Evolutionary conservation across 2,797 vertebrate species (phyloP), one percentile per base, ranked within the genome.

Genomic region (Aulostomus chinensis): DNA sequence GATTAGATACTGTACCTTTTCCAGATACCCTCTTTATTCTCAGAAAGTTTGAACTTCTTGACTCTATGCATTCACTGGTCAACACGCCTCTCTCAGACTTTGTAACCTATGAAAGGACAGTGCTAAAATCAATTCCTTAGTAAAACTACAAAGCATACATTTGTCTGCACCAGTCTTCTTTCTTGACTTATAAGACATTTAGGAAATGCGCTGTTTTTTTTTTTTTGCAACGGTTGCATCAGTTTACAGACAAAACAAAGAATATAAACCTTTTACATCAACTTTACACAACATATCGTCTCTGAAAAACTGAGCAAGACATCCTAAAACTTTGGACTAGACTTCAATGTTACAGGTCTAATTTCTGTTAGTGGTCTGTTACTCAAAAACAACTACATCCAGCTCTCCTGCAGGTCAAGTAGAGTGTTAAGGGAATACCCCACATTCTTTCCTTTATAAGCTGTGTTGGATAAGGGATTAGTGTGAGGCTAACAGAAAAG

Each of bases 61-160:
- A 94, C 92, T 93, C 93, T 96, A 94, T 94, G 93, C 96, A 97
- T 98, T 90, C 95, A 98, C 94, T 61, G 86, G 89, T 89, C 81
- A 66, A 89, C 89, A 18, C 88, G 64, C 92, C 89, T 89, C 82
- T 70, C 86, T 88, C 80, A 80, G 73, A 87, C 77, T 79, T 74
- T 89, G 91, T 80, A 91, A 94, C 91, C 92, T 94, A 59, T n/a
- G 37, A 52, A 58, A 59, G 7, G 7, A 30, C 11, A 49, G 3
- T 1, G 7, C 2, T 14, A 20, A 59, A 8, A 31, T 54, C 10
- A 56, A 30, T 29, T 3, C 29, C 9, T 32, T 29, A 12, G 4
- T 24, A 4, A 7, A 12, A 4, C 10, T 12, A 7, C 9, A 15
- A 31, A 31, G 12, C 39, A n/a, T 15, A 29, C 3, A n/a, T 16